Base-by-base conservation (phyloP, 37 sponge, comb jelly and placozoan genomes). In the Crambe crambe region DNA sequence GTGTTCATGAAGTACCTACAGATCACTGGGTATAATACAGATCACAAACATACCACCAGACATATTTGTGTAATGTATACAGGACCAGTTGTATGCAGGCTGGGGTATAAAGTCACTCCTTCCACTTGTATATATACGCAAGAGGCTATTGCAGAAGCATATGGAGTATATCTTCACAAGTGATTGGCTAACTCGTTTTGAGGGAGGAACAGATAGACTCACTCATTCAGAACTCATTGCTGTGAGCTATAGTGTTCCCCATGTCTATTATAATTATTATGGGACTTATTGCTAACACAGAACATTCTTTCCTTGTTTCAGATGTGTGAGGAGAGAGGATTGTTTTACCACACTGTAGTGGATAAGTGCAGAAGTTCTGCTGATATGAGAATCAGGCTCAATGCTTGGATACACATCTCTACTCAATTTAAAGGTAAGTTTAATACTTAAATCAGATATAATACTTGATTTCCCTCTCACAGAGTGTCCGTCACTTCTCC, bases 131-230 rank as follows among this genome's bases (percentile, higher is more conserved):
- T 27, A 18, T 38, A 22, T 63, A 17, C 34, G 20, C 8, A 71
- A 60, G 42, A 27, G 63, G 25, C 25, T 2, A 41, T 29, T 43
- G 35, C n/a, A 59, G 47, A 40, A 59, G 3, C 70, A 83, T 26
- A 38, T 83, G 58, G 35, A 20, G 1, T 83, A 83, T 56, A 22
- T 83, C 29, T 75, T 59, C 70, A 67, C 59, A 37, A 40, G 27
- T 39, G 84, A 83, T 42, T 83, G 84, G 76, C 42, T 83, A 41
- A 67, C 75, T 4, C 34, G n/a, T 27, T 41, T 69, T 22, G 84
- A 83, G 30, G 84, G 84, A 38, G 84, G 84, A 58, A 64, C 67
- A 25, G 65, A 37, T 12, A 23, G 37, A 26, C 84, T 83, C 34
- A 18, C 76, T 25, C 26, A 83, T 0, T 20, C 74, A 8, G 84